Evolutionary conservation across 1,140 invertebrate species (phyloP).

Genomic region (Probaryconus sp.): DNA sequence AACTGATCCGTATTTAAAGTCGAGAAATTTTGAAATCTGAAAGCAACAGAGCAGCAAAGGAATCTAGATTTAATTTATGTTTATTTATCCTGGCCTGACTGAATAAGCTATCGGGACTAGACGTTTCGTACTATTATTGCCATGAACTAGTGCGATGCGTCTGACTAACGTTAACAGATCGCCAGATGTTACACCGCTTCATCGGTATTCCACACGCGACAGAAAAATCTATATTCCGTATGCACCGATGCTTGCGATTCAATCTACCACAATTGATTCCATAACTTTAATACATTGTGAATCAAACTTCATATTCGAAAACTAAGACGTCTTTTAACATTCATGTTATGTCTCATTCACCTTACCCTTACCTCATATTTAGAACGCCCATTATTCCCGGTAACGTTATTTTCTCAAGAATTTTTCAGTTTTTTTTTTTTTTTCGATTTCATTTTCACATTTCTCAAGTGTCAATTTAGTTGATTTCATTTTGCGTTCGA

Average conservation of each 20-base stretch:
- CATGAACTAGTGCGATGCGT: constrained; percentile 58
- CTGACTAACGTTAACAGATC: constrained; percentile 74
- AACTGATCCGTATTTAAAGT: too few species aligned
- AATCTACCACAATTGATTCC: constrained; percentile 61
- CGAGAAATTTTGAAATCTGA: too few species aligned
- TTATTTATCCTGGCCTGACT: constrained; percentile 74
- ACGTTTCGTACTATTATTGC: constrained; percentile 60
- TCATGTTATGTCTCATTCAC: constrained; percentile 46
- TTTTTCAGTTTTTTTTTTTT: too few species aligned
- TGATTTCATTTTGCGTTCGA: too few species aligned
- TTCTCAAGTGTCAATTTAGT: too few species aligned
- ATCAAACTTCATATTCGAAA: constrained; percentile 64
- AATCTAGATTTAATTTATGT: constrained; percentile 76
- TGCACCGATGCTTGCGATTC: constrained; percentile 62
- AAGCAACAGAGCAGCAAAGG: constrained; percentile 64
- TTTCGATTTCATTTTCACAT: too few species aligned
- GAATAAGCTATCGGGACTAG: constrained; percentile 61
- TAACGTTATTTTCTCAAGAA: too few species aligned
- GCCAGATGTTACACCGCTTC: constrained; percentile 74
- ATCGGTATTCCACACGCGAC: constrained; percentile 69
- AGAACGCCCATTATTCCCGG: too few species aligned
- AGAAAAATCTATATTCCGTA: constrained; percentile 70
- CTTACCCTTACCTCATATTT: constrained; percentile 34
- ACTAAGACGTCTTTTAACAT: constrained; percentile 61
- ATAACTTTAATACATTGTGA: constrained; percentile 63